Conservation (phyloP, 2,888 invertebrate species). For the Malthinus flaveolus region DNA sequence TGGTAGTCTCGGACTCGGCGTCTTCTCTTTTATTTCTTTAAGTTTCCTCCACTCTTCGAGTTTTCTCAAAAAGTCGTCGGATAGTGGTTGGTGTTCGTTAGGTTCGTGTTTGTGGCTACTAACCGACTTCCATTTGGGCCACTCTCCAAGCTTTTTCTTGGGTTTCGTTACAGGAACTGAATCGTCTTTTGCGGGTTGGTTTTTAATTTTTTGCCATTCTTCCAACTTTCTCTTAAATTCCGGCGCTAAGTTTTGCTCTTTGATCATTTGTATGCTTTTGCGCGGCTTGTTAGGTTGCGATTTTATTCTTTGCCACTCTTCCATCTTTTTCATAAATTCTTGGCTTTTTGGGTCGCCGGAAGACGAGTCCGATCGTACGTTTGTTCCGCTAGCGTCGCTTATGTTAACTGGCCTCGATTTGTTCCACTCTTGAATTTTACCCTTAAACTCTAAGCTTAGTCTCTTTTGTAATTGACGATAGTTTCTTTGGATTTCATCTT, state of each 20-base stretch:
- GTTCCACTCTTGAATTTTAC: slow-evolving; percentile 65
- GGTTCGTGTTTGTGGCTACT: slow-evolving; percentile 45
- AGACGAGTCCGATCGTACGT: slow-evolving; percentile 24
- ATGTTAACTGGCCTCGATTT: slow-evolving; percentile 44
- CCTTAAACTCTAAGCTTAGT: slow-evolving; percentile 74
- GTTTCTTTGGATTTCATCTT: slow-evolving; percentile 67
- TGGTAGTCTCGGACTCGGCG: slow-evolving; percentile 48
- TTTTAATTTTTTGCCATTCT: slow-evolving; percentile 82
- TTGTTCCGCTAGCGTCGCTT: slow-evolving; percentile 34
- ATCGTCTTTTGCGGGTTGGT: slow-evolving; percentile 44
- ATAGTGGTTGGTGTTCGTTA: slow-evolving; percentile 68
- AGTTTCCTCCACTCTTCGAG: slow-evolving; percentile 85
- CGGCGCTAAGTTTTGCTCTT: slow-evolving; percentile 73
- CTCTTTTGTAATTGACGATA: slow-evolving; percentile 74
- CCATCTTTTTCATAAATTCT: slow-evolving; percentile 55
- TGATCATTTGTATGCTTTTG: slow-evolving; percentile 48
- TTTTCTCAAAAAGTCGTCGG: slow-evolving; percentile 82
- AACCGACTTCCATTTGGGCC: slow-evolving; percentile 64
- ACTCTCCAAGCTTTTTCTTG: slow-evolving; percentile 60
- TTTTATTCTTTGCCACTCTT: slow-evolving; percentile 59
- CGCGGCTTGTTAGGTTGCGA: slow-evolving; percentile 41
- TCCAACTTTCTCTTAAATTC: slow-evolving; percentile 82
- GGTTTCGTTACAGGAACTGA: slow-evolving; percentile 15
- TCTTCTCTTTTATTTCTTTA: slow-evolving; percentile 54
- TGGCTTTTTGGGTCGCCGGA: slow-evolving; percentile 49